A percentile compares a stretch with the other conserved stretches of the same genome.
These are phyloP conservation scores for Sipha flava DNA, from an alignment of 1,140 invertebrate genomes.

Conservation along the genomic window DNA sequence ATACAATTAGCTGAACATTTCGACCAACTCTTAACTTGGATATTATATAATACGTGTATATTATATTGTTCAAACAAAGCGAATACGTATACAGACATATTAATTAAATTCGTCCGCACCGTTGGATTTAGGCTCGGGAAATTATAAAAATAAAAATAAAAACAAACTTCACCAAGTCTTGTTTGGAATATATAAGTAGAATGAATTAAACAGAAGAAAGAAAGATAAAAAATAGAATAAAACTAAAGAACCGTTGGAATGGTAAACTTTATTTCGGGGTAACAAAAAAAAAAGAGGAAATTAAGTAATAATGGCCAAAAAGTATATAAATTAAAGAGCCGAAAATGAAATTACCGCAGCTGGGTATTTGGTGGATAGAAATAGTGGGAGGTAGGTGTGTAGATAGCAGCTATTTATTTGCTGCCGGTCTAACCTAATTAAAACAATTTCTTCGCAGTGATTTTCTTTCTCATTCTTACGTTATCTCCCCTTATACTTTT, in stretches of 20 bases:
- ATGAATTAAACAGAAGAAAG: background rate
- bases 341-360: slow-evolving; percentile 26
- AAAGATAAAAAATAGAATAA: background rate
- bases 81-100: background rate
- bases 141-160: background rate
- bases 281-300: background rate
- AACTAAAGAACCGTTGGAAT: background rate
- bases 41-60: background rate
- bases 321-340: slow-evolving; percentile 28
- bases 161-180: slow-evolving; percentile 5
- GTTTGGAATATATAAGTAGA: slow-evolving; percentile 25
- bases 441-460: slow-evolving; percentile 14
- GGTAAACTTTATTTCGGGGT: background rate
- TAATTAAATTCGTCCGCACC: slow-evolving; percentile 23
- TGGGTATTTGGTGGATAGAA: background rate
- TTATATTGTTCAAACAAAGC: background rate
- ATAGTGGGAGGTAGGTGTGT: background rate
- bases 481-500: background rate
- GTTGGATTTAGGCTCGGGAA: background rate
- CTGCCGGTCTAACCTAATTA: background rate
- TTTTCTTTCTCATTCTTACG: background rate
- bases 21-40: background rate
- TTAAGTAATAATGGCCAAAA: slow-evolving; percentile 29
- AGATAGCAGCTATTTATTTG: slow-evolving; percentile 28
- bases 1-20: background rate